Evolutionary conservation across 37 sponge, comb jelly and placozoan species (phyloP).

Genomic region (Cliona cf. orientalis): DNA sequence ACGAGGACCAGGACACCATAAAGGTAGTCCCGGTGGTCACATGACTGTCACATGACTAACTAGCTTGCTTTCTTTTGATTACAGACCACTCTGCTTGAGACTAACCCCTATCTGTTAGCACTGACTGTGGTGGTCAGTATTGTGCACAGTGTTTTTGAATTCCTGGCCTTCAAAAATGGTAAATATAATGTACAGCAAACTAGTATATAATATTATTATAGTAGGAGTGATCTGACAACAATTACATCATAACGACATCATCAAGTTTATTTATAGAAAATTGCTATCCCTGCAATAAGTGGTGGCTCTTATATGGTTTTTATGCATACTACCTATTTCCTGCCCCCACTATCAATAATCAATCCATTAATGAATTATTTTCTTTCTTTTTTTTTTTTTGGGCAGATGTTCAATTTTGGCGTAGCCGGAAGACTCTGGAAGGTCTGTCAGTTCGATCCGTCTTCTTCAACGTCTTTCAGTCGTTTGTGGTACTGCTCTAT

Average conservation of each 20-base stretch:
- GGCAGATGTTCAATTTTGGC: slow-evolving; percentile 99
- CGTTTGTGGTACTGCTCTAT: slow-evolving; percentile 92
- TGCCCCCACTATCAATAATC: not conserved
- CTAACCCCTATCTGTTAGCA: slow-evolving; percentile 94
- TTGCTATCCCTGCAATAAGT: not conserved
- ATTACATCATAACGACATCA: not conserved
- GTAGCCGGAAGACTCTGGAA: slow-evolving; percentile 86
- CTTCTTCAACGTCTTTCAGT: slow-evolving; percentile 95
- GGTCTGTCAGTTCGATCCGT: slow-evolving; percentile 94
- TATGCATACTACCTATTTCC: not conserved
- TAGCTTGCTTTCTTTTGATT: not conserved
- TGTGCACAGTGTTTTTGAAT: slow-evolving; percentile 96
- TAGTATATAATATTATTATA: no score
- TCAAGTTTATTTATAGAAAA: not conserved
- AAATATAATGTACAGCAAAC: not conserved
- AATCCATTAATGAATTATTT: not conserved
- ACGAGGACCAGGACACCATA: slow-evolving; percentile 96
- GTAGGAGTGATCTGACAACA: not conserved
- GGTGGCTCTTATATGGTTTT: not conserved
- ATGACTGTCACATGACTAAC: not conserved
- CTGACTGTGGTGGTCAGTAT: slow-evolving; percentile 91
- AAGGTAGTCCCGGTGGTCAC: slow-evolving; percentile 65
- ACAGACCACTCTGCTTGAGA: slow-evolving; percentile 92
- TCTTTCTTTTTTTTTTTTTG: not conserved
- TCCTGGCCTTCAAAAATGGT: slow-evolving; percentile 99